Conservation (phyloP, 2,797 vertebrate species). For the Todus mexicanus region DNA sequence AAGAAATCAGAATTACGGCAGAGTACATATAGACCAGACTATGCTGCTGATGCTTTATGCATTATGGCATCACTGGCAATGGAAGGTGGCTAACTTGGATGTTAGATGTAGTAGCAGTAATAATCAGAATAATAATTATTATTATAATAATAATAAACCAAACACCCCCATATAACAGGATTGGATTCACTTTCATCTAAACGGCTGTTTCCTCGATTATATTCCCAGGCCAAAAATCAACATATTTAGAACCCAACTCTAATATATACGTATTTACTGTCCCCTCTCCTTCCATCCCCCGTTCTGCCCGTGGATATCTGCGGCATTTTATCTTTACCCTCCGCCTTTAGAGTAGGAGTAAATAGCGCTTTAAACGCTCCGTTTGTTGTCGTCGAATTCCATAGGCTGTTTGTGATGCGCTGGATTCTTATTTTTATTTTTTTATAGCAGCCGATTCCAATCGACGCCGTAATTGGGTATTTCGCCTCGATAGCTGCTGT, state of each 20-base stretch:
- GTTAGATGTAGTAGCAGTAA: not conserved
- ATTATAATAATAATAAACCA: not conserved
- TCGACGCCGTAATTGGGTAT: constrained; percentile 12
- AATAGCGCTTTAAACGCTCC: not conserved
- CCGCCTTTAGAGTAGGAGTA: not conserved
- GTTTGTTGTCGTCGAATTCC: not conserved
- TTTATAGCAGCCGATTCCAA: not conserved
- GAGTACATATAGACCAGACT: not conserved
- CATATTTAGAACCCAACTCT: not conserved
- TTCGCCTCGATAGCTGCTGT: not conserved
- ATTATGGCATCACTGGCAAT: not conserved
- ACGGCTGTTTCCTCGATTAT: not conserved
- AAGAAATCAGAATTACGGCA: not conserved
- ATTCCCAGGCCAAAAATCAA: not conserved
- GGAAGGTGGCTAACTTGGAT: not conserved
- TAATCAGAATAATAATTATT: no score
- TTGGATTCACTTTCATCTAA: not conserved
- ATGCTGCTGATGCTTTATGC: not conserved
- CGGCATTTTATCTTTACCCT: not conserved
- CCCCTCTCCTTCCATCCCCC: not conserved
- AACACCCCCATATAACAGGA: accelerated
- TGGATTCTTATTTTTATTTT: not conserved
- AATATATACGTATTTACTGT: accelerated
- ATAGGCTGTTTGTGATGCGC: not conserved
- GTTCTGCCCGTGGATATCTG: not conserved